Evolutionary conservation across 2,888 invertebrate species (phyloP), one percentile per base, ranked within the genome.

Genomic region (Chloroclystis v-ata): DNA sequence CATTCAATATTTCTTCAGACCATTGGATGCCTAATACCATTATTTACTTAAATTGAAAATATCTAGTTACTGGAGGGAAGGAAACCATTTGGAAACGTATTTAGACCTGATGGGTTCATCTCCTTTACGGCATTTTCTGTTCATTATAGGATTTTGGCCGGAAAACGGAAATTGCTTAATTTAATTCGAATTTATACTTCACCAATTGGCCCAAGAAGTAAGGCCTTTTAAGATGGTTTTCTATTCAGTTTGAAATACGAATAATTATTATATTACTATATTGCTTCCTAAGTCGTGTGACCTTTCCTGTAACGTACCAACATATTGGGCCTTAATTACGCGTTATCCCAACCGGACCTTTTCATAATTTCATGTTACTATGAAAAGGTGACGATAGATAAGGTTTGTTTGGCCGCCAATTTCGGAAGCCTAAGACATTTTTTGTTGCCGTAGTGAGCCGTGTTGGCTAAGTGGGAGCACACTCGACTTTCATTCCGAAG

Each of bases 21-120:
- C 33, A 33, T 14, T 35, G 35, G 11, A 6, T 26, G 26, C 26
- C 11, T 20, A 35, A 16, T 35, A 24, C 7, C 20, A 10, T 35
- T 35, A 35, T 24, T 35, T 10, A 16, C 2, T 13, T 28, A 38
- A 20, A 40, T 40, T 30, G 20, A 20, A 40, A 40, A 24, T 12
- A 40, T 12, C 20, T 16, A 39, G 28, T 14, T 28, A 38, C 4
- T 28, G 14, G 7, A 30, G 13, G 32, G 16, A 33, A 32, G 32
- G 32, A 32, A 32, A 32, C 32, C 32, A 13, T 35, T 20, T 35
- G 35, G 8, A 20, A 33, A 16, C 6, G 16, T 16, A 33, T 33
- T 33, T 14, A 33, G 9, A 28, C 2, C 28, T 16, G 7, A 29
- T 39, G 11, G 39, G 14, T 12, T 33, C 7, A 30, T 33, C 16